These are phyloP conservation scores for Ceratosolen fusciceps DNA, from an alignment of 1,140 invertebrate species.

Conservation along the genomic window DNA sequence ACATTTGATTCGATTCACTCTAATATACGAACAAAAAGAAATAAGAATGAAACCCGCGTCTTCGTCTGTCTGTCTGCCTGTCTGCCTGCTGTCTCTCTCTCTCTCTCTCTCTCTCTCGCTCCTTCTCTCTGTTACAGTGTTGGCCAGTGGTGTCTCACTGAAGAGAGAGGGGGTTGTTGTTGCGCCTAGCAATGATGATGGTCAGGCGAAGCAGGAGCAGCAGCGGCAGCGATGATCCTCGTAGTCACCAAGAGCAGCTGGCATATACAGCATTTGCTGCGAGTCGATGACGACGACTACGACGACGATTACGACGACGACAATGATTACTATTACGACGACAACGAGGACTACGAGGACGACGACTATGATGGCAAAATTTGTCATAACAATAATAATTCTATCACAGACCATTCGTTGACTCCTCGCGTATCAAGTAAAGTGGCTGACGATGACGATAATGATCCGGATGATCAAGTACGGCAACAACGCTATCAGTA, in stretches of 20 bases:
- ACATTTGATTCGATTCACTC: conserved; percentile 45
- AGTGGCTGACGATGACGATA: no score
- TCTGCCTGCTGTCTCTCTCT: conserved; percentile 39
- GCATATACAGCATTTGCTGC: conserved; percentile 28
- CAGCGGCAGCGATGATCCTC: conserved; percentile 26
- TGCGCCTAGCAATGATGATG: conserved; percentile 51
- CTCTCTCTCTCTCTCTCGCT: conserved; percentile 41
- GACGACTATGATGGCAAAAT: conserved; percentile 21
- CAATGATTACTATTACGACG: not conserved
- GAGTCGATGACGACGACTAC: conserved; percentile 33
- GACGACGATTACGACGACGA: conserved; percentile 24
- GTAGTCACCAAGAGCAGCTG: conserved; percentile 7
- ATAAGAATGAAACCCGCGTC: conserved; percentile 9
- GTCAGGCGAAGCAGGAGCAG: conserved; percentile 54
- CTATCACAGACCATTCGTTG: not conserved
- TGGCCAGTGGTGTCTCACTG: conserved; percentile 68
- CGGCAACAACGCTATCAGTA: not conserved
- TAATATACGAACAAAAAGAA: conserved; percentile 11
- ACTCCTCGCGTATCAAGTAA: not conserved
- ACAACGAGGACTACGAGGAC: not conserved
- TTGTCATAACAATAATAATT: not conserved
- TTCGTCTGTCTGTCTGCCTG: conserved; percentile 30
- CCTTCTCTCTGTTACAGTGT: conserved; percentile 65
- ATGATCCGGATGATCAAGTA: not conserved
- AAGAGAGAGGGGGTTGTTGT: conserved; percentile 61